phyloP scores from a whole-genome alignment of 2,888 invertebrate genomes.

The Trisateles emortualis region DNA sequence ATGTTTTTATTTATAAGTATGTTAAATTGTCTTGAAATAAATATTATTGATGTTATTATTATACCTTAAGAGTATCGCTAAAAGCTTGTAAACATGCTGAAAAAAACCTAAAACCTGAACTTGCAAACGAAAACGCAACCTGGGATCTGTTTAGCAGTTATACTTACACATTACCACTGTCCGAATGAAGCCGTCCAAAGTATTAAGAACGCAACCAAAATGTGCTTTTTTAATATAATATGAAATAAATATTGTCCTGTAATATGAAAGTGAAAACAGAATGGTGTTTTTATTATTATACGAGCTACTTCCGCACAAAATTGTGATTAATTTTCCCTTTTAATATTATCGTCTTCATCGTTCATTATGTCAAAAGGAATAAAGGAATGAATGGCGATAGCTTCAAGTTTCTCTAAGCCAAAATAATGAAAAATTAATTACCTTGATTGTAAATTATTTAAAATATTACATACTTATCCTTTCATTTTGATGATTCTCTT shows the following conservation, averaged over 20 bases:
- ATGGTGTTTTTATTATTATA: neutral
- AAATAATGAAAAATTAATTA: neutral
- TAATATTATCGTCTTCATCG: neutral
- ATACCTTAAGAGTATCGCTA: too few species aligned
- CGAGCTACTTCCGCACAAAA: neutral
- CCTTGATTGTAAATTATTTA: neutral
- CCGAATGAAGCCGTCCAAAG: too few species aligned
- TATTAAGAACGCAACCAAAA: too few species aligned
- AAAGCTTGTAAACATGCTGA: too few species aligned
- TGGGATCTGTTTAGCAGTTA: too few species aligned
- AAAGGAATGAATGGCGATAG: neutral
- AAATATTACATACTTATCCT: neutral
- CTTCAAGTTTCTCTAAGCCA: neutral
- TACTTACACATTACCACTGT: too few species aligned
- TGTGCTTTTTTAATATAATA: neutral
- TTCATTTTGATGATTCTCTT: too few species aligned
- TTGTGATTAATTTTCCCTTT: conserved; percentile 1
- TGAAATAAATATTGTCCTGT: neutral
- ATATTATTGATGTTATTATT: too few species aligned
- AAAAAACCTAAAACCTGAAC: too few species aligned
- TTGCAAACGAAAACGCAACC: too few species aligned
- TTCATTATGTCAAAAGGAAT: conserved; percentile 1
- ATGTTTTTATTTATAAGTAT: too few species aligned
- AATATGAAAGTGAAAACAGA: neutral
- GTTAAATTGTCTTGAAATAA: too few species aligned